Evolutionary conservation across 2,888 invertebrate species (phyloP), one percentile per base, ranked within the genome.

Genomic region (Ernsta delagoae): DNA sequence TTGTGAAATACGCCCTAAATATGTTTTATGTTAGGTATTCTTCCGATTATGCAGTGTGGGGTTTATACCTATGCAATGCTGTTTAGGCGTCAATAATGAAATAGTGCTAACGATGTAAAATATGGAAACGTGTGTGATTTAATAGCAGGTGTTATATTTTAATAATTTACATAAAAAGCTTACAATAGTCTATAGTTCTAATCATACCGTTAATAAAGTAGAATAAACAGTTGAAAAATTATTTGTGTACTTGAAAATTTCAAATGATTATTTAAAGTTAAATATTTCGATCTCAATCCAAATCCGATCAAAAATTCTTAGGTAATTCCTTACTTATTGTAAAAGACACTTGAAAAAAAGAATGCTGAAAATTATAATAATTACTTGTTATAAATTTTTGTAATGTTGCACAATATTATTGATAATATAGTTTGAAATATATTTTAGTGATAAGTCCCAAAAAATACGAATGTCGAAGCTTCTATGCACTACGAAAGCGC

Each of bases 401-500:
- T 56, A 56, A 56, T 56, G n/a, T 50, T 56, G 56, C 56, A 56
- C 56, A 56, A 56, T 34, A 34, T 54, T 50, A 53, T 4, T 56
- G 9, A 8, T 34, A n/a, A n/a, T 24, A 56, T 56, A 56, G n/a
- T 56, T 56, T 56, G n/a, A 36, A 9, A 56, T 34, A 34, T 31
- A n/a, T 36, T 9, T 6, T 56, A 56, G 16, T 56, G 34, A 0
- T 56, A 56, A 53, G 53, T 24, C 53, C n/a, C 11, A 56, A 56
- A 12, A n/a, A 16, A 9, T 53, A n/a, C 7, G 39, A 53, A 41
- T 66, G 24, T 65, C 41, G 41, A 53, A 53, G 65, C 59, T 66
- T 66, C 63, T 56, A 39, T 67, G 60, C 75, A 72, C 67, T 70
- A 72, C 71, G 34, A 72, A 73, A 61, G 68, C 54, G 70, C 43